Conservation (phyloP, 2,113 vertebrate genomes). For the Syngnathus typhle region DNA sequence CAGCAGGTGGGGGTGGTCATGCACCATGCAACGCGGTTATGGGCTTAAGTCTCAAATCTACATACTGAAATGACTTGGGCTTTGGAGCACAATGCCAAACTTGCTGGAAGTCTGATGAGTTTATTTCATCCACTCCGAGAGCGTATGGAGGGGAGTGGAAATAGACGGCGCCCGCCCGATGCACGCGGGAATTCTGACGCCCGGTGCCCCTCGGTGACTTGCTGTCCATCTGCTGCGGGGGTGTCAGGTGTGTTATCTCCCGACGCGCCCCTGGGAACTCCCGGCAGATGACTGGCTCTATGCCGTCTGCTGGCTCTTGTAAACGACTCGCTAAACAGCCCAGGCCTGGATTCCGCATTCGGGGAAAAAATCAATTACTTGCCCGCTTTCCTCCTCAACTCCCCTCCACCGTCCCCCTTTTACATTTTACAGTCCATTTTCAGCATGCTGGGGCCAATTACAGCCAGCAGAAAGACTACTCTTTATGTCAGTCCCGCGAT, state of each 20-base stretch:
- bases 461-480: constrained; percentile 66
- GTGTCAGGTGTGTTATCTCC: constrained; percentile 72
- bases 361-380: constrained; percentile 73
- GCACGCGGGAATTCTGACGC: constrained; percentile 47
- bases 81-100: constrained; percentile 62
- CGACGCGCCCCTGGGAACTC: constrained; percentile 64
- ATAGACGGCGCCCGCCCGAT: constrained; percentile 19
- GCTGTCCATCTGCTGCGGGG: constrained; percentile 59
- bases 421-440: constrained; percentile 75
- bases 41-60: constrained; percentile 67
- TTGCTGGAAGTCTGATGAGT: constrained; percentile 67
- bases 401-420: constrained; percentile 37
- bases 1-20: constrained; percentile 71
- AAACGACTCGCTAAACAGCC: constrained; percentile 72
- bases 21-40: constrained; percentile 62
- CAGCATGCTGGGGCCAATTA: constrained; percentile 74
- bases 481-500: constrained; percentile 67
- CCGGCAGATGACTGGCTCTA: constrained; percentile 56
- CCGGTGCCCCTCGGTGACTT: constrained; percentile 54
- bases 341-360: constrained; percentile 67
- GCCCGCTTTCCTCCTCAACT: constrained; percentile 26
- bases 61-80: constrained; percentile 69
- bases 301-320: constrained; percentile 61
- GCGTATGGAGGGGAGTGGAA: constrained; percentile 52
- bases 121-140: constrained; percentile 65